Percentiles rank a stretch among this genome's conserved stretches.
Evolutionary conservation across 2,888 invertebrate genomes (phyloP).

Genomic region (Leucoma salicis): DNA sequence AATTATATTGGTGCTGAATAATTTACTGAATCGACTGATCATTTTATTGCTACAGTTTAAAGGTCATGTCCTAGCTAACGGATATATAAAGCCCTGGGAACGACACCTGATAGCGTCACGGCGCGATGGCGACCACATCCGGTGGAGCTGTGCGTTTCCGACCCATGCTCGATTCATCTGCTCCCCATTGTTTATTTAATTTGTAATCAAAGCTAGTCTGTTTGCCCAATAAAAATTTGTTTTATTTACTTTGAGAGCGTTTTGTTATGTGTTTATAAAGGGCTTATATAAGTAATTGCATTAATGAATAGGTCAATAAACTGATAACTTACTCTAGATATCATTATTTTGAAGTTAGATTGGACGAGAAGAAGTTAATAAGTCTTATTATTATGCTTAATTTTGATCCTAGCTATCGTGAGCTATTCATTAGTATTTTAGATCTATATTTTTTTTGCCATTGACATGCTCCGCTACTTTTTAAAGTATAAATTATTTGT

Average conservation of each 20-base stretch:
- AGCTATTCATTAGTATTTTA: no score
- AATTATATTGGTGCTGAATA: no score
- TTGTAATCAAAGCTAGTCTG: constrained; percentile 45
- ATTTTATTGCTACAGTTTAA: no score
- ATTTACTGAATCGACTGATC: no score
- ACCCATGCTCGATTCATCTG: constrained; percentile 38
- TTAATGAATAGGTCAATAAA: background rate
- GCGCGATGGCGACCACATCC: constrained; percentile 40
- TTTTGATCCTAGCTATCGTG: no score
- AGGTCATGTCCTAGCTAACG: constrained; percentile 10
- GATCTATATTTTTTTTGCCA: no score
- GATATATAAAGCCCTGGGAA: constrained; percentile 39
- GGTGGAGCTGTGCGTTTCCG: constrained; percentile 39
- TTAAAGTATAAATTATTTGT: no score
- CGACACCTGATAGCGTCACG: constrained; percentile 50
- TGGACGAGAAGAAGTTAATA: no score
- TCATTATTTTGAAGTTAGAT: background rate
- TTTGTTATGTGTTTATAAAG: constrained; percentile 19
- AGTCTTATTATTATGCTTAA: no score
- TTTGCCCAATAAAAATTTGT: constrained; percentile 22
- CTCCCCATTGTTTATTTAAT: constrained; percentile 52
- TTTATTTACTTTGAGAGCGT: constrained; percentile 18
- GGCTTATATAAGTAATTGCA: constrained; percentile 7
- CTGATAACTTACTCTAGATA: background rate
- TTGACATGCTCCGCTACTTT: no score